A percentile compares a stretch with the other conserved stretches of the same genome.
Evolutionary conservation across 2,888 invertebrate species (phyloP).

Genomic region (Campoplex capitator): DNA sequence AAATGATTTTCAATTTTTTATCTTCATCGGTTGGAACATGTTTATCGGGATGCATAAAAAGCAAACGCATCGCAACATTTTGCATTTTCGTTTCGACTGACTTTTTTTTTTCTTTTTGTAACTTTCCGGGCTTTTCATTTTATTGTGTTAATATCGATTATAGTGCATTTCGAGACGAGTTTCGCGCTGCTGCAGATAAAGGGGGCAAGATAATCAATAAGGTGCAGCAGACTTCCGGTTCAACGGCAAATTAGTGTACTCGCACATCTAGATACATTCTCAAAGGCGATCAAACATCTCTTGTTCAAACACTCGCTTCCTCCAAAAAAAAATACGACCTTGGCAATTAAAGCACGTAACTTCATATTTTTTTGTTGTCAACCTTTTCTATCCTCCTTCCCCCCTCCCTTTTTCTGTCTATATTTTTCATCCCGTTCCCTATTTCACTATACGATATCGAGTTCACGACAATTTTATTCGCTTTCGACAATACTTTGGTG

Average conservation of each 20-base stretch:
- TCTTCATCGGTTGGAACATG: neutral
- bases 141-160: constrained; percentile 54
- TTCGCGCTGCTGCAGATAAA: constrained; percentile 23
- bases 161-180: constrained; percentile 41
- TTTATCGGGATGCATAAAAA: neutral
- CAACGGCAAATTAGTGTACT: constrained; percentile 50
- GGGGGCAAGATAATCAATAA: constrained; percentile 24
- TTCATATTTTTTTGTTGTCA: neutral
- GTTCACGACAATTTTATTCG: constrained; percentile 45
- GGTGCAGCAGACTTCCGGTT: constrained; percentile 64
- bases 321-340: constrained; percentile 68
- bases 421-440: neutral
- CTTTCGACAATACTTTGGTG: constrained; percentile 49
- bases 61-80: constrained; percentile 7
- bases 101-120: constrained; percentile 7
- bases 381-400: neutral
- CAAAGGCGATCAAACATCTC: neutral
- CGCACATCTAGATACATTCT: neutral
- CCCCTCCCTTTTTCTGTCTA: neutral
- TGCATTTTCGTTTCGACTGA: neutral
- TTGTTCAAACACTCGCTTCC: constrained; percentile 13
- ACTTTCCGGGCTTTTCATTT: constrained; percentile 4
- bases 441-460: neutral
- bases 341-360: constrained; percentile 73
- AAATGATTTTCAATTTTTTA: neutral